These are phyloP conservation scores for Sesia apiformis DNA, from an alignment of 2,888 invertebrate species.

Conservation along the genomic window DNA sequence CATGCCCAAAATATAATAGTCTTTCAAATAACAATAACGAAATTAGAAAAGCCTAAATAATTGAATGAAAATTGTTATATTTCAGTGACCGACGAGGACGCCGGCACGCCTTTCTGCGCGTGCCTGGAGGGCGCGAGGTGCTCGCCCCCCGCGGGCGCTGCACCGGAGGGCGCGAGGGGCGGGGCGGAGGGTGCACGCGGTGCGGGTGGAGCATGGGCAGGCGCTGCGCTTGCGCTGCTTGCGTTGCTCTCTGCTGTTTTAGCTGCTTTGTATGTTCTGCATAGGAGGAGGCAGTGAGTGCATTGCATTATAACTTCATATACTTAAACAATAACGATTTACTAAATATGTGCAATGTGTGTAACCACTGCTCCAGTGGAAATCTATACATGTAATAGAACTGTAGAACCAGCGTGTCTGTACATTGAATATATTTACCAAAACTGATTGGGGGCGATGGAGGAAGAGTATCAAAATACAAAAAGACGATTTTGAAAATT, in stretches of 20 bases:
- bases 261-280: slow-evolving; percentile 35
- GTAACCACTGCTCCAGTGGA: too few relatives aligned
- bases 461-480: too few relatives aligned
- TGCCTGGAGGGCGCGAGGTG: slow-evolving; percentile 47
- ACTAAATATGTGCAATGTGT: background rate
- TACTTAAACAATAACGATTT: too few relatives aligned
- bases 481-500: too few relatives aligned
- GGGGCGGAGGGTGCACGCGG: slow-evolving; percentile 7
- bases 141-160: slow-evolving; percentile 18
- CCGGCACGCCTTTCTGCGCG: slow-evolving; percentile 41
- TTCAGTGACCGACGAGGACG: slow-evolving; percentile 39
- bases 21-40: too few relatives aligned
- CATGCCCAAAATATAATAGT: background rate
- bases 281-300: slow-evolving; percentile 53
- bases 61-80: background rate
- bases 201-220: slow-evolving; percentile 29
- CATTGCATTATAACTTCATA: background rate
- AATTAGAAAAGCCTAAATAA: too few relatives aligned
- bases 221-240: slow-evolving; percentile 31
- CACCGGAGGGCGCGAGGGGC: slow-evolving; percentile 7
- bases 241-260: slow-evolving; percentile 31
- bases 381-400: too few relatives aligned
- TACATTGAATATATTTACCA: too few relatives aligned
- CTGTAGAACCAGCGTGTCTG: too few relatives aligned
- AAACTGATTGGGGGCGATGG: too few relatives aligned